Base-by-base conservation (phyloP, 2,797 vertebrate species). In the Phaenicophaeus curvirostris region DNA sequence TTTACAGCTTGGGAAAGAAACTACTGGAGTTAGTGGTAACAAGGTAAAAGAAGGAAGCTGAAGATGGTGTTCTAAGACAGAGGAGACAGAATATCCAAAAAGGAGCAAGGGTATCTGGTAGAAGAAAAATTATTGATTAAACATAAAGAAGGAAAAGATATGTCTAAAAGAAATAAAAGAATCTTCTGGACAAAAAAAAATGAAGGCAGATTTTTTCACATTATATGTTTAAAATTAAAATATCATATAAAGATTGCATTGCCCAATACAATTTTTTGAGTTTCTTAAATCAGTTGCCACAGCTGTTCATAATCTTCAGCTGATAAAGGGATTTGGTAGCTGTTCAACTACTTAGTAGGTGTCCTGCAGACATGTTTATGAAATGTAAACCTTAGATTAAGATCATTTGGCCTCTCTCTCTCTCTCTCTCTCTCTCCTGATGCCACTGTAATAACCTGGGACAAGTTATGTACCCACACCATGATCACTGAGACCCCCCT, bases 321-420 rank as follows among this genome's bases (percentile, higher is more conserved):
- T 94, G 69, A 81, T 91, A 82, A 73, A 90, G 54, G 8, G 53
- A 39, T 82, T 54, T 58, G 59, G 33, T 82, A 72, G 31, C 17
- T 95, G 20, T 59, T 27, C 31, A 86, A 39, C 42, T 74, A 13
- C 54, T 78, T 44, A 68, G n/a, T 53, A 59, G 24, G 61, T 59
- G 51, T 58, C 30, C 37, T 66, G 35, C 65, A 89, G 46, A 73
- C 27, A 41, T 4, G 37, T 14, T 46, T 63, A 31, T 75, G 76
- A 93, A 87, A 77, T 25, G 9, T 16, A 72, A 57, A 73, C 50
- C 11, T 25, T 27, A 66, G 13, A 14, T 57, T 54, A 72, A 39
- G 35, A 7, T 68, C 15, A 37, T 73, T 88, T 65, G 31, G 8
- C 33, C 39, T 11, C 23, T 6, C 39, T 11, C 48, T 28, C 15